Evolutionary conservation across 2,113 vertebrate species (phyloP), one percentile per base, ranked within the genome.

Genomic region (Steatornis caripensis): DNA sequence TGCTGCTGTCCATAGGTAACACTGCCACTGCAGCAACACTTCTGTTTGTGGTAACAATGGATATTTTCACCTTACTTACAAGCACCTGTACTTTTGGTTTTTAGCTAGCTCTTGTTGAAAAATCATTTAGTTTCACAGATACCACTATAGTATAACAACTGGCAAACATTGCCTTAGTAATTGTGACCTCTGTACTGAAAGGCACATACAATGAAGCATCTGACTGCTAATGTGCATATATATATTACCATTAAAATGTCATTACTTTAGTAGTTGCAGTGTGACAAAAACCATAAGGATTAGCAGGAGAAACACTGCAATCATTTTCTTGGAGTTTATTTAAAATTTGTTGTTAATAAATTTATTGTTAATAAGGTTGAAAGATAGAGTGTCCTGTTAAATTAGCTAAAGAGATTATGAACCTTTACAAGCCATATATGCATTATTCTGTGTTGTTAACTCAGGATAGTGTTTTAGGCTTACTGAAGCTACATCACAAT

Each of bases 401-500:
- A 87, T 74, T 84, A 90, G 34, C 68, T 95, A 54, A 94, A 51
- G 80, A 71, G 85, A 94, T 84, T 87, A 87, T 85, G 91, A 90
- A 51, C 23, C 61, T 97, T 90, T 75, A n/a, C 64, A 95, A 92
- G 57, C 34, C 15, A 39, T 71, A 34, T 37, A 91, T 64, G 49
- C 48, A 58, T 89, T 88, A 89, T 43, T 82, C 81, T 87, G 45
- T 60, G 36, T 70, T 89, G 55, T 97, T 96, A 96, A 97, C 24
- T 51, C 26, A 43, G 24, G 71, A 60, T 45, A 58, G 45, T 41
- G 32, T 68, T 95, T 82, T 46, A 91, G 45, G 39, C 17, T 84
- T 90, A 72, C 9, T 51, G 49, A 91, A 91, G 66, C 26, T 30
- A 48, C 15, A 32, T 3, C 9, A 69, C 12, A 58, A 43, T 51